Percentiles rank a stretch among this genome's conserved stretches.
These are phyloP conservation scores for Anoura caudifer DNA, from an alignment of 2,113 vertebrate genomes.

Conservation along the genomic window DNA sequence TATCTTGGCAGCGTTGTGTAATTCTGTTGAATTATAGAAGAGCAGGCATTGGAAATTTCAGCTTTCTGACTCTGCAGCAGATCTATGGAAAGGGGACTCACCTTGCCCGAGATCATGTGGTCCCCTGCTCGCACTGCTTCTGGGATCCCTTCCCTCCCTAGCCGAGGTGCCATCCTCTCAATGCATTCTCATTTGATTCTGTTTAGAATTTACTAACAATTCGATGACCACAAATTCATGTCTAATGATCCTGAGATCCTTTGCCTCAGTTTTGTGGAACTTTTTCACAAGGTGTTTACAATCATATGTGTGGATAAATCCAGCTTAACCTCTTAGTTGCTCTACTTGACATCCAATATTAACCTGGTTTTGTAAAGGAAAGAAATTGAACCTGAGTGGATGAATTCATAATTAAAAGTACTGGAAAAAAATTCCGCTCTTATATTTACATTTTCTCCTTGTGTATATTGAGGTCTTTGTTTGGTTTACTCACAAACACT, in stretches of 20 bases:
- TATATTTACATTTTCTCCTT: not conserved
- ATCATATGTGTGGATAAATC: not conserved
- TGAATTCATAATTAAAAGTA: conserved; percentile 10
- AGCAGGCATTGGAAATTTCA: not conserved
- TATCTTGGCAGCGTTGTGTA: not conserved
- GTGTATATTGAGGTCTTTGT: not conserved
- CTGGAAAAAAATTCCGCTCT: not conserved
- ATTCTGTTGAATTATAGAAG: not conserved
- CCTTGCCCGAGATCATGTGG: not conserved
- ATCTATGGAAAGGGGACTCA: not conserved
- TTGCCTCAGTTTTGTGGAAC: not conserved
- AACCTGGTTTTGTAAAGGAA: not conserved
- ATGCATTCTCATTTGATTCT: not conserved
- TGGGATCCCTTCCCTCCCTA: not conserved
- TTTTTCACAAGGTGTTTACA: not conserved
- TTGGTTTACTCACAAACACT: conserved; percentile 8
- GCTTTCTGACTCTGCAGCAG: not conserved
- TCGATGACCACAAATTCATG: not conserved
- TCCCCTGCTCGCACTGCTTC: not conserved
- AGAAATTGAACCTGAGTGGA: not conserved
- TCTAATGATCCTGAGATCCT: not conserved
- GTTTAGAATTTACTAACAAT: not conserved
- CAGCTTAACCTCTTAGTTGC: not conserved
- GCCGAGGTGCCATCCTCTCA: not conserved
- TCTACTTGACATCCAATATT: not conserved